These are phyloP conservation scores for Gephyroberyx darwinii DNA, from an alignment of 2,797 vertebrate species.

Conservation along the genomic window DNA sequence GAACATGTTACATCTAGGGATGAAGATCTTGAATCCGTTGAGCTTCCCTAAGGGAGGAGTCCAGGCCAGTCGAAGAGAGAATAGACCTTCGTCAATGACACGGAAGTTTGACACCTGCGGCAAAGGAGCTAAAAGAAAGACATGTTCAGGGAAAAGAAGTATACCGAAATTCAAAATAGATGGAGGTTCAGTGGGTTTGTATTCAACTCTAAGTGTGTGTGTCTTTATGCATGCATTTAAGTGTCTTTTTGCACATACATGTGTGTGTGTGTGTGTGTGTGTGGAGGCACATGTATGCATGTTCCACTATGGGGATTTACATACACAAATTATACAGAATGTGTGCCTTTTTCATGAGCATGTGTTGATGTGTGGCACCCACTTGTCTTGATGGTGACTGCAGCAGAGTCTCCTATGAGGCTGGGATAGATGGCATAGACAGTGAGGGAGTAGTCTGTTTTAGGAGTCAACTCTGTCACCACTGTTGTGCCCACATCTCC, in stretches of 20 bases:
- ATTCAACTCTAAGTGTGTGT: slow-evolving; percentile 1
- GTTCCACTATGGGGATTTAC: too few relatives aligned
- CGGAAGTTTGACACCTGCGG: slow-evolving; percentile 89
- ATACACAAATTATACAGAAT: not conserved
- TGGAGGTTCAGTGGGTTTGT: not conserved
- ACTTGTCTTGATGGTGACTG: slow-evolving; percentile 83
- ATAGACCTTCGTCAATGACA: slow-evolving; percentile 87
- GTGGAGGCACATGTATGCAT: too few relatives aligned
- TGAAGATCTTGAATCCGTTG: slow-evolving; percentile 87
- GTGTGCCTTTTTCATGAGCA: too few relatives aligned
- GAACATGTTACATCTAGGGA: slow-evolving; percentile 82
- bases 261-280: not conserved
- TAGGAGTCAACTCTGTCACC: slow-evolving; percentile 83
- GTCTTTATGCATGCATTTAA: not conserved
- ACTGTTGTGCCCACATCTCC: slow-evolving; percentile 77
- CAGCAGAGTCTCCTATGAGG: slow-evolving; percentile 77
- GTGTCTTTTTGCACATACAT: not conserved
- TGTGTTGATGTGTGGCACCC: slow-evolving; percentile 47
- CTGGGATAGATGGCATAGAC: slow-evolving; percentile 84
- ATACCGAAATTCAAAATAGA: not conserved
- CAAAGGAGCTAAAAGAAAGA: slow-evolving; percentile 77
- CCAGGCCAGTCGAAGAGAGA: slow-evolving; percentile 87
- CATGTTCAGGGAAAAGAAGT: not conserved
- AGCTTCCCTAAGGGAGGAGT: slow-evolving; percentile 82
- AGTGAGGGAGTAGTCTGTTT: slow-evolving; percentile 82